Evolutionary conservation across 2,113 vertebrate species (phyloP), one percentile per base, ranked within the genome.

Genomic region (Chionis minor): DNA sequence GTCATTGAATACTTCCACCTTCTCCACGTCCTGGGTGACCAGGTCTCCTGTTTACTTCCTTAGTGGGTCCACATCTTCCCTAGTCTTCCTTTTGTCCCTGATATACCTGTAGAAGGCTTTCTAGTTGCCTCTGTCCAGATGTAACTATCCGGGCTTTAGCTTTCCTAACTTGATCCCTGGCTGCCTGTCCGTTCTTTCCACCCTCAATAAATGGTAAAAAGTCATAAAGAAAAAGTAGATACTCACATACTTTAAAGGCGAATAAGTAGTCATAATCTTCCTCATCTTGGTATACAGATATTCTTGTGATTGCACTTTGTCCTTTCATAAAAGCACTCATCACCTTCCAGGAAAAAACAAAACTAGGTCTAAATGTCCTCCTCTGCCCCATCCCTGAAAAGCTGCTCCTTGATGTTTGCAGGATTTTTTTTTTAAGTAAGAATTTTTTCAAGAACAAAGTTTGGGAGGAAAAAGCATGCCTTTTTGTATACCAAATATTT

Each of bases 341-440:
- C 18, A 27, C 17, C 8, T 81, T 78, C 24, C 8, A 16, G 32
- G 5, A 12, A 13, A 40, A 71, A 56, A 2, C 2, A 49, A 54
- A 83, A 27, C 8, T 9, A 51, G 16, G 12, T 65, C 32, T 81
- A 14, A 66, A 65, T 70, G 22, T 62, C 15, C 2, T 32, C 2
- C 10, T 61, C 8, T 44, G 10, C 24, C 6, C 3, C 2, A 4
- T 15, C 4, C 1, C 2, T 4, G 5, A 12, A 92, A 61, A 81
- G 2, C 32, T 82, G 21, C 69, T 87, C 7, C 42, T 88, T 74
- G 13, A 32, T 47, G 12, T n/a, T 51, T 52, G 4, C 54, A 17
- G 12, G 35, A 6, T 18, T 59, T 44, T 44, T 44, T 74, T 71
- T 80, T 44, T 24, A 24, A 63, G 8, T 8, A 62, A 14, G 7